Base-by-base conservation (phyloP, 2,888 invertebrate species). In the Tridacna crocea region DNA sequence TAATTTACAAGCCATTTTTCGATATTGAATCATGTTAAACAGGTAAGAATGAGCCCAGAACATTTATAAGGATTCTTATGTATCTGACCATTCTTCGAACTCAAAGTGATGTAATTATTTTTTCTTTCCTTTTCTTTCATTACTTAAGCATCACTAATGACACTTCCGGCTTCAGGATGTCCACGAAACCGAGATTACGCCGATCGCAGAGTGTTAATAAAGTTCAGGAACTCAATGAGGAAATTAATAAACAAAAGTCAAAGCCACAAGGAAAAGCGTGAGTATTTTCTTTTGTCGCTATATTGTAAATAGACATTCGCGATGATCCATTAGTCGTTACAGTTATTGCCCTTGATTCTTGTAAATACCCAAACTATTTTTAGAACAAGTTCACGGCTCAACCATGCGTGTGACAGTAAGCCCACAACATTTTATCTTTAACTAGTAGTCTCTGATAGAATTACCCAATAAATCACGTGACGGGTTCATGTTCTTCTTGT, bases 211-310 rank as follows among this genome's bases (percentile, higher is more conserved):
- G 90, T 76, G 75, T 85, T 61, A 89, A 88, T 70, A 89, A 88
- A 68, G 83, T 87, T 19, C 88, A 90, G 48, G 90, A 89, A 51
- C 83, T 88, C 0, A 85, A 77, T 15, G 88, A 83, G 79, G 88
- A 89, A 65, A 87, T 86, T 48, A 86, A 85, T 66, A 88, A 86
- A 77, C 88, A 89, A 48, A 81, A 85, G 36, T 61, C 83, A 12
- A 84, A 84, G 66, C 88, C 88, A 46, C 87, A 86, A 61, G 91
- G 91, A 48, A 89, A 90, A 79, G 84, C 88, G 91, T 91, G 83
- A 90, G 90, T 88, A 65, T 47, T 61, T 22, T 60, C 26, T 65
- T n/a, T 58, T 13, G 11, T 77, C n/a, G 55, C 2, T 11, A n/a
- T 63, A 2, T 24, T 55, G 55, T 17, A 55, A 55, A 10, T 3